phyloP scores from a whole-genome alignment of 2,888 invertebrate species.

The Venusia cambrica region DNA sequence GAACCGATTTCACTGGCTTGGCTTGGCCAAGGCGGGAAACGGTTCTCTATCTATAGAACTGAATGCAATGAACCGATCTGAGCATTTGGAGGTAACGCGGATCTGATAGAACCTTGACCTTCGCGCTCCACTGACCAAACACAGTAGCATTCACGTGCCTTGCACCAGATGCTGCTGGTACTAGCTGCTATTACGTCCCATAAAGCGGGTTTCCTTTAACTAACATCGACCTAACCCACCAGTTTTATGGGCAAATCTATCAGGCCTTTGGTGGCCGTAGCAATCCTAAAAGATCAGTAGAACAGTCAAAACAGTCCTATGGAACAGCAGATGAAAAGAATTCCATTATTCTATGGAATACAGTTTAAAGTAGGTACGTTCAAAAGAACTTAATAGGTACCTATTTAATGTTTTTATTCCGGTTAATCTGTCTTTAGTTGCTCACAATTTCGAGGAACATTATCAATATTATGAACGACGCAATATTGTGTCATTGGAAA shows the following conservation, averaged over 20 bases:
- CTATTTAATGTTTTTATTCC: conserved; percentile 8
- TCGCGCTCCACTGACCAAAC: conserved; percentile 66
- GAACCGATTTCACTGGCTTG: conserved; percentile 60
- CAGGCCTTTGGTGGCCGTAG: too few relatives aligned
- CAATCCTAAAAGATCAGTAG: too few relatives aligned
- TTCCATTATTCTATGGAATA: too few relatives aligned
- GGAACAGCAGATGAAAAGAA: too few relatives aligned
- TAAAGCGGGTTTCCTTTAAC: too few relatives aligned
- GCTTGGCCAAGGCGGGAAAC: conserved; percentile 61
- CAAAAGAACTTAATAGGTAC: too few relatives aligned
- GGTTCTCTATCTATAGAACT: conserved; percentile 32
- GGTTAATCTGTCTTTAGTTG: conserved; percentile 7
- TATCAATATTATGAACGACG: conserved; percentile 4
- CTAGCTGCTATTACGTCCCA: conserved; percentile 59
- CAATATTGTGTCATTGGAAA: conserved; percentile 12
- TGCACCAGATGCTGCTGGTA: conserved; percentile 61
- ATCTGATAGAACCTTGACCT: conserved; percentile 70
- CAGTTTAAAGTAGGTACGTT: too few relatives aligned
- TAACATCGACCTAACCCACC: too few relatives aligned
- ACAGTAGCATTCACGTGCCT: conserved; percentile 56
- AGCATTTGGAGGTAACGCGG: conserved; percentile 35
- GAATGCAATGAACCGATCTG: conserved; percentile 30
- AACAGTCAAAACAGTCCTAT: too few relatives aligned
- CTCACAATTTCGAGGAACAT: conserved; percentile 1
- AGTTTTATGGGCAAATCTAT: too few relatives aligned